Evolutionary conservation across 2,888 invertebrate genomes (phyloP).

Genomic region (Cosmia pyralina): DNA sequence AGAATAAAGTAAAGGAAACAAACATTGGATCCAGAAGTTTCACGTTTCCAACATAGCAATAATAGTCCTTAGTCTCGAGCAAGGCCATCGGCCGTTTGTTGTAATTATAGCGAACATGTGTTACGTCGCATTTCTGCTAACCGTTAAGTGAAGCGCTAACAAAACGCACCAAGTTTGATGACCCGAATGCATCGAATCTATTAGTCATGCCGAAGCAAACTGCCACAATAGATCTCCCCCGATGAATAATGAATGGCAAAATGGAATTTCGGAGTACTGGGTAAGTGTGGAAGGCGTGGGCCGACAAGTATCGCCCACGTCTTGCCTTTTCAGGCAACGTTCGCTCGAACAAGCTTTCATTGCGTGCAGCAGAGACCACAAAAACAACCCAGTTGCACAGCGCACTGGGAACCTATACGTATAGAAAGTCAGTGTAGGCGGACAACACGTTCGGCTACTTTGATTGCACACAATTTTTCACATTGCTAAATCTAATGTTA

Average conservation of each 20-base stretch:
- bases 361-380: conserved; percentile 63
- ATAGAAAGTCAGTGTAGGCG: conserved; percentile 83
- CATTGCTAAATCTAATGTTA: conserved; percentile 47
- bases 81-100: conserved; percentile 69
- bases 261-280: conserved; percentile 64
- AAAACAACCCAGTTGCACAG: conserved; percentile 62
- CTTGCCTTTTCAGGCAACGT: conserved; percentile 74
- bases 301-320: conserved; percentile 70
- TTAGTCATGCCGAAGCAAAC: conserved; percentile 62
- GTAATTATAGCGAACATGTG: conserved; percentile 71
- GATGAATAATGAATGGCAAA: conserved; percentile 60
- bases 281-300: conserved; percentile 68
- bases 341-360: conserved; percentile 78
- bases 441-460: conserved; percentile 69
- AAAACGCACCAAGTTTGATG: conserved; percentile 73
- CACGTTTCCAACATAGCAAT: conserved; percentile 65
- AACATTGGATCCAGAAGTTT: conserved; percentile 64
- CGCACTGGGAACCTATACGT: conserved; percentile 52
- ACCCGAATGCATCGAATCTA: conserved; percentile 70
- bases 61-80: conserved; percentile 63
- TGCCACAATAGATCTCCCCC: conserved; percentile 56
- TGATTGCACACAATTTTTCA: conserved; percentile 67
- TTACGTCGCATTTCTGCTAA: conserved; percentile 67
- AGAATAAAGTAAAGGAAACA: conserved; percentile 66
- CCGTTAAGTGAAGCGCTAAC: conserved; percentile 60